A percentile compares a stretch with the other conserved stretches of the same genome.
These are phyloP conservation scores for Amaurobius ferox DNA, from an alignment of 2,888 invertebrate genomes.

Conservation along the genomic window DNA sequence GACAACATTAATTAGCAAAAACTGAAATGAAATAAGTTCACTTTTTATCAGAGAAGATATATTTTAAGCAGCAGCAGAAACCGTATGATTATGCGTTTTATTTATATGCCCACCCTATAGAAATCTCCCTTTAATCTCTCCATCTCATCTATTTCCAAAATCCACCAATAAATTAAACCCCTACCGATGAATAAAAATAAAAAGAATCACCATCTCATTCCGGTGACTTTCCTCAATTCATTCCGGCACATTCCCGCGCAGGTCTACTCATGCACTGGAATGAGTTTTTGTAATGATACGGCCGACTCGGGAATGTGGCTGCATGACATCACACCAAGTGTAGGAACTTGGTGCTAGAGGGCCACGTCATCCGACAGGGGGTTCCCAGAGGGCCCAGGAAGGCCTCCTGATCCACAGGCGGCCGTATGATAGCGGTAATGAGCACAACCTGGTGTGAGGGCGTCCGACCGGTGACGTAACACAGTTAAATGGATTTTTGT, in stretches of 20 bases:
- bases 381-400: slow-evolving; percentile 6
- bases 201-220: slow-evolving; percentile 14
- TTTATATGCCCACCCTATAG: neutral
- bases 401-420: slow-evolving; percentile 17
- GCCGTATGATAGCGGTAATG: slow-evolving; percentile 46
- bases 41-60: no score
- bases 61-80: no score
- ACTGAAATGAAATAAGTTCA: no score
- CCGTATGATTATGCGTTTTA: no score
- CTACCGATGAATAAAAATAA: neutral
- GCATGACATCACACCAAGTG: slow-evolving; percentile 39
- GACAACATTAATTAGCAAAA: no score
- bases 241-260: slow-evolving; percentile 19
- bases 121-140: neutral
- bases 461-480: neutral
- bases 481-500: slow-evolving; percentile 5
- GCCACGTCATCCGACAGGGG: slow-evolving; percentile 45
- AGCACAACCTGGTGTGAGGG: slow-evolving; percentile 47
- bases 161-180: neutral
- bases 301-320: slow-evolving; percentile 15
- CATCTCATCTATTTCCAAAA: neutral
- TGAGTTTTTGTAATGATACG: slow-evolving; percentile 27
- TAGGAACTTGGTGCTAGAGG: slow-evolving; percentile 9
- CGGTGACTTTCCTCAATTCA: slow-evolving; percentile 7
- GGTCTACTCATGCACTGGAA: slow-evolving; percentile 46